Base-by-base conservation (phyloP, 2,113 vertebrate species). In the Nyctibius bracteatus region DNA sequence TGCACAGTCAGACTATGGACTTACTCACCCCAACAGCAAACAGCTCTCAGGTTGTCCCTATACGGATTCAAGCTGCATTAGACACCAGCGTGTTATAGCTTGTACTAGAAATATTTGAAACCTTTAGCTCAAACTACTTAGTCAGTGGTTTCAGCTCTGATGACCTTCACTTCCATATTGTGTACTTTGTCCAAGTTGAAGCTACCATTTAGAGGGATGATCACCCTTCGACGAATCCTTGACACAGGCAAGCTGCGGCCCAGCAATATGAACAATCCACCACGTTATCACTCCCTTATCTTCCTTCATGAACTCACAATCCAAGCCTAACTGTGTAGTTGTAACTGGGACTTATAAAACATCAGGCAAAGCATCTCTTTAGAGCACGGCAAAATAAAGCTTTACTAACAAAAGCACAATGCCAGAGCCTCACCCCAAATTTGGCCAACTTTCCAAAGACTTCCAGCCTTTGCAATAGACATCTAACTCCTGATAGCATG, bases 61-160 rank as follows among this genome's bases (percentile, higher is more conserved):
- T 14, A 20, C 0, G 2, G 54, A 37, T 59, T 22, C 6, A 2
- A n/a, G 44, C 35, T 52, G 55, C 30, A 12, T 1, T 0, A 17
- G 31, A 30, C 25, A 67, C 16, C 41, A 85, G 44, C 21, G 17
- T 13, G 1, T 30, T 58, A 19, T 3, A 73, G 73, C 39, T 28
- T 13, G 16, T 30, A 12, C n/a, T 8, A 37, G 71, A 31, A 66
- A 37, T 18, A 54, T 2, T 4, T 18, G 24, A 68, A 61, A 37
- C 11, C 27, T n/a, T n/a, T 28, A 54, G 37, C 10, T n/a, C 55
- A 41, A 41, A 23, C 55, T 31, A 33, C 41, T 71, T 41, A 35
- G 44, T 14, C 78, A 25, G 30, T 11, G 24, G 6, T 30, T 88
- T 37, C 47, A 33, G 28, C 52, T 66, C 52, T 30, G 14, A 46